A percentile compares a stretch with the other conserved stretches of the same genome.
phyloP scores from a whole-genome alignment of 1,140 invertebrate species.

The Chrysopa pallens region DNA sequence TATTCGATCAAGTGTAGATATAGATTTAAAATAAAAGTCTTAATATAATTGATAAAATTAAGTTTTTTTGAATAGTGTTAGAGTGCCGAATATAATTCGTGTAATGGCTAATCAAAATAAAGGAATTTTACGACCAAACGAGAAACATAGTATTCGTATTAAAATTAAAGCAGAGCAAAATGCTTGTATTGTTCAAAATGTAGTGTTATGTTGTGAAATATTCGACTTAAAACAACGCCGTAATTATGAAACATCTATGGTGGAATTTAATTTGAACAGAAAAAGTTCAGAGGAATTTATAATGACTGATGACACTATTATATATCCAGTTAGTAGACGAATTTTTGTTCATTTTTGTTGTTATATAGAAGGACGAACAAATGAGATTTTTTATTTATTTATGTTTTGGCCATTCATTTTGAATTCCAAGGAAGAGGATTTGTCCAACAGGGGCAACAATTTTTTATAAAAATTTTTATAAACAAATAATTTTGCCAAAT shows the following conservation, averaged over 20 bases:
- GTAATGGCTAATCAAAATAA: background rate
- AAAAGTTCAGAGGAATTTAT: constrained; percentile 8
- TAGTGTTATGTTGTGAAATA: constrained; percentile 5
- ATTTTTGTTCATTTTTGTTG: background rate
- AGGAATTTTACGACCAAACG: constrained; percentile 8
- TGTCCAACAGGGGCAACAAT: too few species aligned
- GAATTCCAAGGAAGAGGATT: too few species aligned
- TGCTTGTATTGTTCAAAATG: constrained; percentile 4
- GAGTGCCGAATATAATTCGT: background rate
- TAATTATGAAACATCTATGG: constrained; percentile 5
- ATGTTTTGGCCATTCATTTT: too few species aligned
- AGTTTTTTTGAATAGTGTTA: constrained; percentile 1
- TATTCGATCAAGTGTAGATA: too few species aligned
- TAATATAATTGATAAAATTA: too few species aligned
- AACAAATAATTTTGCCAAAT: too few species aligned
- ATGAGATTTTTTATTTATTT: too few species aligned
- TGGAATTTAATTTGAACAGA: constrained; percentile 4
- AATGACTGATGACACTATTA: constrained; percentile 8
- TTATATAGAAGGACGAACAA: constrained; percentile 3
- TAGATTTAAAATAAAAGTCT: too few species aligned
- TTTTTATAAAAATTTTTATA: too few species aligned
- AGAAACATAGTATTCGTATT: constrained; percentile 4
- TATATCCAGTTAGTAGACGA: constrained; percentile 7
- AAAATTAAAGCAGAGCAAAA: constrained; percentile 5
- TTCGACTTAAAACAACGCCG: constrained; percentile 8